Evolutionary conservation across 2,888 invertebrate genomes (phyloP), one percentile per base, ranked within the genome.

Genomic region (Lepidochitona cinerea): DNA sequence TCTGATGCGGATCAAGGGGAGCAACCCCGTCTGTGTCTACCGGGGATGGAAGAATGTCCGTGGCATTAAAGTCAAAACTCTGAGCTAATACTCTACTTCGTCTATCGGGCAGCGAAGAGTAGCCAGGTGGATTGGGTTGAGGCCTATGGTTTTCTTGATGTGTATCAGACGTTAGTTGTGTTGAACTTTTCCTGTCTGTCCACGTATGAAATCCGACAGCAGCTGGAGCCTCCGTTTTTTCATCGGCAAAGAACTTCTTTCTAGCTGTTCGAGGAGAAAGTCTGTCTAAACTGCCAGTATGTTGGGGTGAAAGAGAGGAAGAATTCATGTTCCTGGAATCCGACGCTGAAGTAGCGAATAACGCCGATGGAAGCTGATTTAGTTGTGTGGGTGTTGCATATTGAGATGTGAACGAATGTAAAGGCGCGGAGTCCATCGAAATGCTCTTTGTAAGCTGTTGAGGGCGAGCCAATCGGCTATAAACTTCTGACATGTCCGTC

Each of bases 251-350:
- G 72, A 87, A 87, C 68, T 81, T 80, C 71, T 75, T 77, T 67
- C 87, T 78, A 18, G 86, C 85, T 4, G 85, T 77, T 37, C 78
- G 75, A 0, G 85, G 87, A 0, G 87, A 84, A 18, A 83, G 72
- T 59, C 78, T 76, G 36, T 84, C 83, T 35, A 74, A 71, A 64
- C 80, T 81, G 23, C 77, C 78, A 6, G 77, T 73, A 26, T 32
- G 53, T 78, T 75, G n/a, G 32, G 66, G 37, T 14, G 2, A 9
- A n/a, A 49, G 66, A 35, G 66, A 32, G 35, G 37, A 18, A 33
- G 32, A 18, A 37, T n/a, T 18, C 35, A 36, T 35, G n/a, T 26
- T 70, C 37, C 29, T 70, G 74, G 33, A 33, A 70, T 41, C 70
- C 64, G 1, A 65, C 65, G 12, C 75, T 52, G 36, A 52, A 29